Base-by-base conservation (phyloP, 2,113 vertebrate genomes). In the Mesembrinibis cayennensis region DNA sequence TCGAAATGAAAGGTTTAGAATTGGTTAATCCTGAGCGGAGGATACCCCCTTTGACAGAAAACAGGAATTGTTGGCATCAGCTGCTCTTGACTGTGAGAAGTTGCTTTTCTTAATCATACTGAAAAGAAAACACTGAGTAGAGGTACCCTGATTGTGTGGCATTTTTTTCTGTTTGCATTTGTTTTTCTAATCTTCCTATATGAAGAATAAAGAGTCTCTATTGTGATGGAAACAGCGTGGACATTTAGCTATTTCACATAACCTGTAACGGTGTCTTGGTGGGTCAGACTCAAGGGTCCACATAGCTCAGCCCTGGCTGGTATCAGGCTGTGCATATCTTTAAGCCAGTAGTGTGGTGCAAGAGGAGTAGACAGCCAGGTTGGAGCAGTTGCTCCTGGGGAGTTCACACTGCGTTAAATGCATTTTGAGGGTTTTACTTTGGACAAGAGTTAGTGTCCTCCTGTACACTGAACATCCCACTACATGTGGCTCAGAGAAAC, bases 21-120 rank as follows among this genome's bases (percentile, higher is more conserved):
- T 86, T 96, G 87, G 61, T 97, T 98, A 89, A 95, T 95, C 72
- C 53, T 92, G 89, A 97, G 74, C 91, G 85, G 80, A 94, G 88
- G 83, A 80, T 93, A 97, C 38, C 21, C 56, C 11, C 87, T 93
- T 89, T 11, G 90, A 97, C 93, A 97, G 92, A 92, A 97, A 90
- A 87, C 63, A 76, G 94, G 77, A 97, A 86, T 78, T 97, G 69
- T 71, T 93, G 55, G 8, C 96, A 73, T 96, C 81, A 82, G 17
- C 84, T 21, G 79, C 76, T 95, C 40, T 89, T 95, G 80, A 93
- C 87, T 45, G 55, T 94, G 83, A 95, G 87, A 97, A 97, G 83
- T 89, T 18, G 29, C 76, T 95, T 97, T 86, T 96, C 83, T 94
- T 97, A 95, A 83, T 89, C 91, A 76, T 94, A 72, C 9, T 50